Evolutionary conservation across 2,888 invertebrate species (phyloP).

Genomic region (Odontocolon sp.): DNA sequence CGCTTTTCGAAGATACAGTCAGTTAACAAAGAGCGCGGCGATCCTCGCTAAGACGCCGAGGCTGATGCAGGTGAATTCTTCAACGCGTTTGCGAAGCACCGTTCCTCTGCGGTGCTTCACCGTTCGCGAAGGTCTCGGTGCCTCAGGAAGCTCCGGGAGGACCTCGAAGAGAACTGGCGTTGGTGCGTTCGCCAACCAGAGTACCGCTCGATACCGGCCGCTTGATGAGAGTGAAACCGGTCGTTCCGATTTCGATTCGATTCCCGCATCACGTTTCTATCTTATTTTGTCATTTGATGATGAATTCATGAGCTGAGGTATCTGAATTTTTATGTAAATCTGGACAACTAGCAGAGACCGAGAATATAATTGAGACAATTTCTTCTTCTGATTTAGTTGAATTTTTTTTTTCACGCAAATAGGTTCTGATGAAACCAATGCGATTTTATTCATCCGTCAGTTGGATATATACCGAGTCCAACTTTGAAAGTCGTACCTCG

Average conservation of each 20-base stretch:
- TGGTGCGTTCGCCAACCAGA: slow-evolving; percentile 14
- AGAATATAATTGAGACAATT: no score
- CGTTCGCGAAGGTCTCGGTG: background rate
- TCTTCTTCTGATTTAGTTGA: no score
- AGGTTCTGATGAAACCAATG: no score
- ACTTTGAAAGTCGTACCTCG: no score
- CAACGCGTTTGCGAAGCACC: slow-evolving; percentile 37
- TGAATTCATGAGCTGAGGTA: background rate
- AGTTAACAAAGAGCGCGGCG: background rate
- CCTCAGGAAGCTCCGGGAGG: background rate
- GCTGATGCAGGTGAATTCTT: slow-evolving; percentile 28
- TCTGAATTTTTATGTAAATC: background rate
- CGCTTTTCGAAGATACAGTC: slow-evolving; percentile 28
- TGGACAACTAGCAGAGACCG: no score
- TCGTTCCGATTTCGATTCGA: slow-evolving; percentile 55
- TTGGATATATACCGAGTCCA: no score
- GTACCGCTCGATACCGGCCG: slow-evolving; percentile 16
- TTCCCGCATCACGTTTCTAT: slow-evolving; percentile 35
- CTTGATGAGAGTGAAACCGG: slow-evolving; percentile 60
- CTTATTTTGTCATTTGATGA: background rate
- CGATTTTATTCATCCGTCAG: no score
- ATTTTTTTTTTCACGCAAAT: no score
- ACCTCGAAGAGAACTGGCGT: background rate
- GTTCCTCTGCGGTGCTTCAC: slow-evolving; percentile 31
- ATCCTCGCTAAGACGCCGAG: background rate